Base-by-base conservation (phyloP, 2,797 vertebrate genomes). In the Dendrocincla fuliginosa region DNA sequence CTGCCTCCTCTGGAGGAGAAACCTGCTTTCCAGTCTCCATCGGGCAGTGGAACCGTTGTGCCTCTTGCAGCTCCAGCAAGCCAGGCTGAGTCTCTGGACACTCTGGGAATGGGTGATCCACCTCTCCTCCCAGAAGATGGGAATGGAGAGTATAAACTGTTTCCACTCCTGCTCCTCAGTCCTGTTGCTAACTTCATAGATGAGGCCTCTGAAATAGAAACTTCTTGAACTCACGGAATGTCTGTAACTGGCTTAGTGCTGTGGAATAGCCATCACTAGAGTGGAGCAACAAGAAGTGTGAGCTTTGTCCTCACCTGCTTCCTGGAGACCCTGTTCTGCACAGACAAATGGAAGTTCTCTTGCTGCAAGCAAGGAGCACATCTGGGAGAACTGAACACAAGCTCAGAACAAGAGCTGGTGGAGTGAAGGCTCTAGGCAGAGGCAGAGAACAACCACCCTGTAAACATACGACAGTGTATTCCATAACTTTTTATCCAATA, bases 161-260 rank as follows among this genome's bases (percentile, higher is more conserved):
- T 95, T 14, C 97, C 97, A 4, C 95, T 97, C 18, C 41, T 97
- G 80, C 95, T 97, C 18, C 91, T 97, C 59, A 97, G 97, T 71
- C 96, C 97, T 41, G 96, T 96, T 82, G 95, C 94, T 84, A 96
- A 94, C 81, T 97, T 97, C 90, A 96, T 97, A 93, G 97, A 98
- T 67, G 95, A 97, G 44, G 95, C 87, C 69, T 94, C 96, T 30
- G 96, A 97, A 73, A 87, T 96, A 80, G 97, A 97, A 84, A 96
- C 95, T 37, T 86, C 95, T 61, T 98, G 91, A 97, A 67, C 37
- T 84, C 30, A 0, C 8, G 0, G 44, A 28, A 30, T 14, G 28
- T 39, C 53, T 68, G 4, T 52, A 73, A 20, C 67, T 14, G 16
- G 53, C 60, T 81, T 91, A 65, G 57, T 77, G 64, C 49, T 80